These are phyloP conservation scores for Ectropis grisescens DNA, from an alignment of 1,140 invertebrate genomes.

Conservation along the genomic window DNA sequence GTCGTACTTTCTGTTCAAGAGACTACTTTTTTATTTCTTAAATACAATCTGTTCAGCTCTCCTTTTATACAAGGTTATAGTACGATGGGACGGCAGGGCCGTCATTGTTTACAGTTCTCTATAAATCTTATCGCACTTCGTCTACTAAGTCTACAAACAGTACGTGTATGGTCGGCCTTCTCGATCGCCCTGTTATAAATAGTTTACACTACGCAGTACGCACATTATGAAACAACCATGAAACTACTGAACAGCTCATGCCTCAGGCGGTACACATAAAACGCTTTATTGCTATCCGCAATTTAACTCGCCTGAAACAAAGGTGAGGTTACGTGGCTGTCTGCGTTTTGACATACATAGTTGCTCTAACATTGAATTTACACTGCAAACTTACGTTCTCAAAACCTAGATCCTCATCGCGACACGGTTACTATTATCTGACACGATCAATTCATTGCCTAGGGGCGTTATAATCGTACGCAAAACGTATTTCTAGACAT, in stretches of 20 bases:
- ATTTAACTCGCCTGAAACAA: neutral
- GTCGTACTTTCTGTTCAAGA: slow-evolving; percentile 14
- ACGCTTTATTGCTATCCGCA: no score
- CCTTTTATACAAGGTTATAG: slow-evolving; percentile 16
- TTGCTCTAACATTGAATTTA: slow-evolving; percentile 34
- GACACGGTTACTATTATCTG: slow-evolving; percentile 54
- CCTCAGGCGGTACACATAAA: no score
- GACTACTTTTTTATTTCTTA: slow-evolving; percentile 5
- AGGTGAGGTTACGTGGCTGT: slow-evolving; percentile 18
- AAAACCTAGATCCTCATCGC: slow-evolving; percentile 50
- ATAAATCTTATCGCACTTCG: slow-evolving; percentile 19
- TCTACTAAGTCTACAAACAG: slow-evolving; percentile 6
- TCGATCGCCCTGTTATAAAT: slow-evolving; percentile 16
- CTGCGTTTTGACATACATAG: slow-evolving; percentile 45
- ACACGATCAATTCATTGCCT: slow-evolving; percentile 23
- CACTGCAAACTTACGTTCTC: slow-evolving; percentile 50
- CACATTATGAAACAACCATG: neutral
- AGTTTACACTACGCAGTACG: slow-evolving; percentile 2
- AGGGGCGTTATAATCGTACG: slow-evolving; percentile 7
- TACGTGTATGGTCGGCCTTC: slow-evolving; percentile 16
- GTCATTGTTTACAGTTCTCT: slow-evolving; percentile 17
- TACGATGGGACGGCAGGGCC: slow-evolving; percentile 11
- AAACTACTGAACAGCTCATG: neutral
- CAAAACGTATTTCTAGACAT: neutral
- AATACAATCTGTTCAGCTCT: slow-evolving; percentile 2